Base-by-base conservation (phyloP, 2,888 invertebrate genomes). In the Acholoe squamosa region DNA sequence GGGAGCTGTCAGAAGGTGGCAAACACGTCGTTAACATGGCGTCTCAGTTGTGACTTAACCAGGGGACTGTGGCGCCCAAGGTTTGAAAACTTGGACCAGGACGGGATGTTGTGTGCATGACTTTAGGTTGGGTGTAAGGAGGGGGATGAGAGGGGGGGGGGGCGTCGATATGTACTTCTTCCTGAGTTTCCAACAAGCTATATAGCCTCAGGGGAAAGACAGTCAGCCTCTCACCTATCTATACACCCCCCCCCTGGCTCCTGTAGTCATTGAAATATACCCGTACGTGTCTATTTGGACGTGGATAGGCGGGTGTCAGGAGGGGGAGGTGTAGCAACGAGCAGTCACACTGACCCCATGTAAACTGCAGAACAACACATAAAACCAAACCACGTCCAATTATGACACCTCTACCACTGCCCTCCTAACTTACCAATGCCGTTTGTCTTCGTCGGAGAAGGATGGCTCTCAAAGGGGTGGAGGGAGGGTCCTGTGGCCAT, bases 281-380 rank as follows among this genome's bases (percentile, higher is more conserved):
- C 61, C 61, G 61, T 61, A 61, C 61, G 22, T n/a, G 61, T 61
- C n/a, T 61, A n/a, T 19, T n/a, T 61, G n/a, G 61, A 61, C n/a
- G 61, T 61, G 61, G 61, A 61, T n/a, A 61, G 61, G n/a, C 19
- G 61, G n/a, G 61, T 19, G 61, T 61, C 19, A n/a, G 61, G 61
- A n/a, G n/a, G 61, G 61, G 61, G 61, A 61, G 61, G n/a, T n/a
- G 22, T n/a, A n/a, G n/a, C 61, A 61, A 61, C 61, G 61, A 61
- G 61, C 61, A 61, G n/a, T 61, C 61, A 61, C 61, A 71, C 31
- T 71, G 71, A 71, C 71, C 71, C 71, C 71, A 71, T 28, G 71
- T 71, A 28, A n/a, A 71, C 28, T 28, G 5, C n/a, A 22, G 28
- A 71, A 71, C 71, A 71, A 71, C 71, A 61, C 61, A 71, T 71